Conservation (phyloP, 1,140 invertebrate genomes). For the Vanessa atalanta region DNA sequence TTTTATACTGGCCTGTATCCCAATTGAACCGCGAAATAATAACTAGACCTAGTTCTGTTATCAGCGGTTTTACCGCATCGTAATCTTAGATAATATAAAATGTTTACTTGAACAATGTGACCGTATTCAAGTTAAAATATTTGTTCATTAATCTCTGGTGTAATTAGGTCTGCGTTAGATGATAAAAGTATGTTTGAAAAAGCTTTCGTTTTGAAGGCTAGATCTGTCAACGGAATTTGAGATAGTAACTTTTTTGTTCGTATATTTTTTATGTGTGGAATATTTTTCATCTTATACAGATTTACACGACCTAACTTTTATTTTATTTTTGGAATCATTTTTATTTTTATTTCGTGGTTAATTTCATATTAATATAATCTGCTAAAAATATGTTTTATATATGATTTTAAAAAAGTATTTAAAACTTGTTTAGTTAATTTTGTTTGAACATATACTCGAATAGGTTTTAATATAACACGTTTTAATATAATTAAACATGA, state of each 20-base stretch:
- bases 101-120: slow-evolving; percentile 64
- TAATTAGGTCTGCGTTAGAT: slow-evolving; percentile 26
- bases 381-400: too few species aligned
- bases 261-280: too few species aligned
- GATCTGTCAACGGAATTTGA: neutral
- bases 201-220: neutral
- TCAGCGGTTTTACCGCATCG: slow-evolving; percentile 59
- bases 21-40: slow-evolving; percentile 41
- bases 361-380: too few species aligned
- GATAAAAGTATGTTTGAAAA: slow-evolving; percentile 21
- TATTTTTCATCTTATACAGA: too few species aligned
- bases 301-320: too few species aligned
- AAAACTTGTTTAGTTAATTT: too few species aligned
- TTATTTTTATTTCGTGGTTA: too few species aligned
- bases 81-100: slow-evolving; percentile 65
- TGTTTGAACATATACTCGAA: too few species aligned
- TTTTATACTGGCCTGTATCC: neutral
- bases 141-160: slow-evolving; percentile 36
- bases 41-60: slow-evolving; percentile 54
- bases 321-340: too few species aligned
- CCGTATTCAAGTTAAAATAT: slow-evolving; percentile 54
- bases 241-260: neutral
- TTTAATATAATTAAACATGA: neutral
- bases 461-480: too few species aligned
- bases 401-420: too few species aligned